These are phyloP conservation scores for Coenonympha glycerion DNA, from an alignment of 2,888 invertebrate genomes.

Conservation along the genomic window DNA sequence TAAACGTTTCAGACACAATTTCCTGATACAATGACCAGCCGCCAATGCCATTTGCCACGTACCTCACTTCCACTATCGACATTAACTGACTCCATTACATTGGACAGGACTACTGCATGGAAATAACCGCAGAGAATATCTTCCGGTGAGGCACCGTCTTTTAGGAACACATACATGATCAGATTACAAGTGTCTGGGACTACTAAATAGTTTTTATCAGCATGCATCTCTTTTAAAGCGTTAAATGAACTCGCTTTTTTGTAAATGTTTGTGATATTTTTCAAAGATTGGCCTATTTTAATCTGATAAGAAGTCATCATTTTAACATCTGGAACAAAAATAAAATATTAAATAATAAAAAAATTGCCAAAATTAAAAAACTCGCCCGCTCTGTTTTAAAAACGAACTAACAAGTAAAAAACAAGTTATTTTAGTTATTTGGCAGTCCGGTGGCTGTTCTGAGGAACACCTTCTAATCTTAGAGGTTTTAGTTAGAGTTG, in stretches of 20 bases:
- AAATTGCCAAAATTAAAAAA: too few species aligned
- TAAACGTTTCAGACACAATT: too few species aligned
- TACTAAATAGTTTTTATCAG: constrained; percentile 72
- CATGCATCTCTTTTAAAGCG: constrained; percentile 59
- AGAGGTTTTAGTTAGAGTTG: too few species aligned
- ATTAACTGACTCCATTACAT: constrained; percentile 49
- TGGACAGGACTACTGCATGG: constrained; percentile 77
- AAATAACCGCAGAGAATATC: constrained; percentile 82
- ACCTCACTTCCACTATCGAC: constrained; percentile 47
- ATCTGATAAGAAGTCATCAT: too few species aligned
- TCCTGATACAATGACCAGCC: too few species aligned
- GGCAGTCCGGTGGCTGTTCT: too few species aligned
- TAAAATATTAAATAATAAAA: too few species aligned
- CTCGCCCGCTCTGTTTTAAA: too few species aligned
- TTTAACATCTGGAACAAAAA: constrained; percentile 22
- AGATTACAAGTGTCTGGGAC: constrained; percentile 60
- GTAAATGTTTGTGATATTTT: constrained; percentile 35
- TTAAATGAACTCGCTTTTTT: constrained; percentile 45
- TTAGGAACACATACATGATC: constrained; percentile 75
- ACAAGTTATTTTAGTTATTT: too few species aligned
- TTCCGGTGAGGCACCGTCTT: constrained; percentile 60
- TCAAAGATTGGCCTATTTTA: constrained; percentile 75
- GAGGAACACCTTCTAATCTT: too few species aligned
- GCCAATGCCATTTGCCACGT: too few species aligned
- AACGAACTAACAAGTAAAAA: too few species aligned